Conservation (phyloP, 2,797 vertebrate genomes). For the Antrozous pallidus region DNA sequence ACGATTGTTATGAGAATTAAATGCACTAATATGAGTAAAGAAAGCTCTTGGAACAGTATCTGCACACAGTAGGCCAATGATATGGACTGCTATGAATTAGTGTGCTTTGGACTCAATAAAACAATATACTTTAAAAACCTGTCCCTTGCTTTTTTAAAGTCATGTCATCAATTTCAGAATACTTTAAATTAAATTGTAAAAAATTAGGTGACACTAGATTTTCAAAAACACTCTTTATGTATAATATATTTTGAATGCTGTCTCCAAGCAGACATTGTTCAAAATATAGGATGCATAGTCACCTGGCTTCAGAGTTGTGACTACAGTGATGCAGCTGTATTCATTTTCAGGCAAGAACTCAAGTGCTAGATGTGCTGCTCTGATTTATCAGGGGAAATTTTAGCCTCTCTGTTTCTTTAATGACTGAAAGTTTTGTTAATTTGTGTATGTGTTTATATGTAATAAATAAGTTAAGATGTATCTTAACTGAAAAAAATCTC, state of each 20-base stretch:
- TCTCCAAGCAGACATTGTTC: neutral
- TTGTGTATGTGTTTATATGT: slow-evolving; percentile 3
- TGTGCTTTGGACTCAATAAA: neutral
- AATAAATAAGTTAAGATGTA: neutral
- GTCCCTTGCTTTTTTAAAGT: neutral
- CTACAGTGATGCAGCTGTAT: neutral
- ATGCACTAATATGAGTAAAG: neutral
- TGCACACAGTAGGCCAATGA: neutral
- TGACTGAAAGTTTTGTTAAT: slow-evolving; percentile 9
- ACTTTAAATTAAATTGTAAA: neutral
- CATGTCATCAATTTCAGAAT: slow-evolving; percentile 15
- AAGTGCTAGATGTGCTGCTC: neutral
- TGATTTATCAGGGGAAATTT: neutral
- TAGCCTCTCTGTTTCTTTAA: neutral
- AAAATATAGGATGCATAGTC: neutral
- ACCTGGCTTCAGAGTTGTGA: neutral
- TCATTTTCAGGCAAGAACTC: neutral
- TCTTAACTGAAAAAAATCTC: neutral
- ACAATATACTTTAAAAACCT: neutral
- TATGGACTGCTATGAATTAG: neutral
- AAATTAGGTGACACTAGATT: neutral
- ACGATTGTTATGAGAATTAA: slow-evolving; percentile 9
- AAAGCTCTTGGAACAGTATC: neutral
- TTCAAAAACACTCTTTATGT: neutral
- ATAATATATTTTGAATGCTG: neutral